Evolutionary conservation across 2,888 invertebrate species (phyloP), one percentile per base, ranked within the genome.

Genomic region (Hetaerina titia): DNA sequence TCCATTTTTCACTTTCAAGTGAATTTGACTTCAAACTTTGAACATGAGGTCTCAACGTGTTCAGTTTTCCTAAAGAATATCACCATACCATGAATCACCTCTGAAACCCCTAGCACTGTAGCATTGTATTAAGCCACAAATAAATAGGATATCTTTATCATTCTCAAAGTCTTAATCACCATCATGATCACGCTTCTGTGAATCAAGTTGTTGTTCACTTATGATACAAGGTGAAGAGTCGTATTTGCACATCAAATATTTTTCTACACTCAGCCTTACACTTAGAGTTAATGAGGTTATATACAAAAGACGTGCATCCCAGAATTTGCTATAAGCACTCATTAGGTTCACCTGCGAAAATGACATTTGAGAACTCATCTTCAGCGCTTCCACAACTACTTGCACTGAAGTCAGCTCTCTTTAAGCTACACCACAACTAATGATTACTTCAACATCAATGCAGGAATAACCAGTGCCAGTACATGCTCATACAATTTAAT

Each of bases 191-290:
- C 58, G 31, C 31, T 81, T 81, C 81, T 13, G 81, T 81, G 81
- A 57, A 89, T 45, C 74, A 69, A 45, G 45, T 69, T 92, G 92
- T 74, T 56, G 69, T 92, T 92, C 92, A 92, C 56, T 69, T 92
- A 92, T 92, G 69, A 92, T 92, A 92, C 92, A 92, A 74, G 69
- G 92, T 92, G 92, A 69, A 69, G 60, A 90, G 69, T 69, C 69
- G 92, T 92, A 92, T 92, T 92, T 92, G 92, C 92, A 92, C 92
- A 92, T 92, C 56, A 64, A 92, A 92, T 92, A 92, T 92, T 92
- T 92, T 92, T 92, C 92, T 92, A 92, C 92, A 92, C 92, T 92
- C 92, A 92, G 92, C 92, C 92, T 92, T 92, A 92, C 92, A 92
- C 69, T 92, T 92, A 92, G 69, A 92, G 92, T 92, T 92, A 92